Conservation (phyloP, 2,113 vertebrate species). For the Alouatta palliata region DNA sequence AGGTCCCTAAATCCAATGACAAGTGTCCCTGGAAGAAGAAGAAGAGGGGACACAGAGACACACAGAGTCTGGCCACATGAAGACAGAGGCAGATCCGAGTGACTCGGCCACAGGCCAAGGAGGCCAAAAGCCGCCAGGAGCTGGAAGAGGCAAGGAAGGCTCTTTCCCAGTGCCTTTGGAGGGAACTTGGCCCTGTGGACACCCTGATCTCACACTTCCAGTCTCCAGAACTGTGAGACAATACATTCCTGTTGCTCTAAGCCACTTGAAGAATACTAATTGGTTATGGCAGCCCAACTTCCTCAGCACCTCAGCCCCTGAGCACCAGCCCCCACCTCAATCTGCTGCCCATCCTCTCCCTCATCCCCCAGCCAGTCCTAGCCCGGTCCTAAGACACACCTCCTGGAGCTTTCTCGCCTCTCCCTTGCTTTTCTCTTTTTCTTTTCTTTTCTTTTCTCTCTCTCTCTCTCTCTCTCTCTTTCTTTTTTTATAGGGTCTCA, state of each 20-base stretch:
- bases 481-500: no score
- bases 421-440: neutral
- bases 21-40: neutral
- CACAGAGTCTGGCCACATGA: fast-evolving
- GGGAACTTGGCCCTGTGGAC: neutral
- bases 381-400: neutral
- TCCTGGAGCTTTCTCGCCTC: neutral
- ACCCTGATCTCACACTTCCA: neutral
- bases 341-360: no score
- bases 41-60: neutral
- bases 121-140: neutral
- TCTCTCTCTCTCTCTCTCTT: no score
- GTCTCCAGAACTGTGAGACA: neutral
- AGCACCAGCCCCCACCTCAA: neutral
- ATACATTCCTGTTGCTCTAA: neutral
- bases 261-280: neutral
- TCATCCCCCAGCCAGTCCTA: fast-evolving
- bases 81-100: neutral
- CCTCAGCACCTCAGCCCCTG: neutral
- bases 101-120: neutral
- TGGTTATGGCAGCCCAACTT: no score
- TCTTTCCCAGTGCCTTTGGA: neutral
- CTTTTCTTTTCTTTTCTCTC: no score
- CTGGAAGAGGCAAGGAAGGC: neutral
- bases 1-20: neutral